Conservation (phyloP, 2,797 vertebrate species). For the Synanceia verrucosa region DNA sequence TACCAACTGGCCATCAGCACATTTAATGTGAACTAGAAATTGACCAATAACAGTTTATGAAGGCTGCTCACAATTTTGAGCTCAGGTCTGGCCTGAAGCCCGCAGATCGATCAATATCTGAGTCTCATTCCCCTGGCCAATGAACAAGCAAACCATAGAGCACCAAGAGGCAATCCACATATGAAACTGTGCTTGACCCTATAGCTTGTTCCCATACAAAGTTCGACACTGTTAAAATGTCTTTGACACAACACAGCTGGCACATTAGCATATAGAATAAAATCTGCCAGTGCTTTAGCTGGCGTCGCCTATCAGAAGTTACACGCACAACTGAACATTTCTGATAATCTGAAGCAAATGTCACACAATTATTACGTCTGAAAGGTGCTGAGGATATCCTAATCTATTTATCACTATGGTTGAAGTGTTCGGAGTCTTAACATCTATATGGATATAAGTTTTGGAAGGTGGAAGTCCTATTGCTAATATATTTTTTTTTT, state of each 20-base stretch:
- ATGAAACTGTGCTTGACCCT: conserved; percentile 5
- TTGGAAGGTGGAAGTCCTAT: conserved; percentile 65
- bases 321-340: conserved; percentile 24
- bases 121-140: conserved; percentile 49
- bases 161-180: conserved; percentile 24
- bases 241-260: neutral
- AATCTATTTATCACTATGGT: conserved; percentile 53
- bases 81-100: conserved; percentile 42
- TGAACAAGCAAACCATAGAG: conserved; percentile 35
- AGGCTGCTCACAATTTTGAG: conserved; percentile 56
- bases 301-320: neutral
- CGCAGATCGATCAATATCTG: conserved; percentile 63
- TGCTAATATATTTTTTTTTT: conserved; percentile 68
- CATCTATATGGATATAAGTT: conserved; percentile 64
- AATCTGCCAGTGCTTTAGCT: conserved; percentile 4
- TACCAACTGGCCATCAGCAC: conserved; percentile 61
- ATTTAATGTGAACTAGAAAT: conserved; percentile 72
- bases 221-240: neutral
- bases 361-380: conserved; percentile 21
- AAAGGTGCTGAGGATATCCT: conserved; percentile 29
- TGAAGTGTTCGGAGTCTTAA: conserved; percentile 44
- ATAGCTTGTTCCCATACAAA: conserved; percentile 1
- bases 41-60: conserved; percentile 65
- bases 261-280: conserved; percentile 39
- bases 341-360: conserved; percentile 28